Percentiles rank a stretch among this genome's conserved stretches.
phyloP scores from a whole-genome alignment of 1,140 invertebrate genomes.

The Ceratitis capitata region DNA sequence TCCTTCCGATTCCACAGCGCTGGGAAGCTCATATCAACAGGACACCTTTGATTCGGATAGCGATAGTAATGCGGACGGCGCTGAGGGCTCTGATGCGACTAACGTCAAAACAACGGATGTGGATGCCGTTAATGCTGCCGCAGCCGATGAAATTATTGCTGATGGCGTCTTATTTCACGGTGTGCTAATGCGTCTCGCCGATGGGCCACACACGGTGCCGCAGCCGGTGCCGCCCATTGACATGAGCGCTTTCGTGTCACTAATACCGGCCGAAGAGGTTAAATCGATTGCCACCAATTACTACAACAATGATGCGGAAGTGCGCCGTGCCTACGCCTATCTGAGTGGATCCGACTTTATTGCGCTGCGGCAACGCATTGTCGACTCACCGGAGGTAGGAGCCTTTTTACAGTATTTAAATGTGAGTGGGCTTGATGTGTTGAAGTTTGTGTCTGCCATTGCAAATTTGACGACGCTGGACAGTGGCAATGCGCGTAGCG shows the following conservation, averaged over 20 bases:
- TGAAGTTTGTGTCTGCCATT: slow-evolving; percentile 46
- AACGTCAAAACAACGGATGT: slow-evolving; percentile 3
- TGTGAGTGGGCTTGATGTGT: slow-evolving; percentile 54
- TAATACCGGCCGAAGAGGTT: slow-evolving; percentile 53
- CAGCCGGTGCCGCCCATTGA: slow-evolving; percentile 47
- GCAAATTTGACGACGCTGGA: slow-evolving; percentile 39
- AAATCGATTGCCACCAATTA: slow-evolving; percentile 52
- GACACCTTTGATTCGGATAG: not conserved
- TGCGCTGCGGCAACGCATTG: slow-evolving; percentile 48
- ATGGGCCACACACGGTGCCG: not conserved
- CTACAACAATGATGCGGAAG: slow-evolving; percentile 57
- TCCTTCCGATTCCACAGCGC: slow-evolving; percentile 34
- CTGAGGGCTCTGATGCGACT: not conserved
- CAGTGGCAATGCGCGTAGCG: not conserved
- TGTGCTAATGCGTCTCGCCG: not conserved
- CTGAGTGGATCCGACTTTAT: slow-evolving; percentile 50
- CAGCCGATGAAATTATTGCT: slow-evolving; percentile 41
- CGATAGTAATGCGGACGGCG: not conserved
- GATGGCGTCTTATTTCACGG: slow-evolving; percentile 7
- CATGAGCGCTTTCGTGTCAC: slow-evolving; percentile 53
- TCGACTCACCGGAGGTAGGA: slow-evolving; percentile 52
- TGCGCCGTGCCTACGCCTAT: slow-evolving; percentile 54
- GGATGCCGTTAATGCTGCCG: slow-evolving; percentile 38
- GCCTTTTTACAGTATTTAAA: slow-evolving; percentile 55
- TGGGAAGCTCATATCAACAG: slow-evolving; percentile 15